These are phyloP conservation scores for Amblyopsis hoosieri DNA, from an alignment of 2,797 vertebrate genomes.

Conservation along the genomic window DNA sequence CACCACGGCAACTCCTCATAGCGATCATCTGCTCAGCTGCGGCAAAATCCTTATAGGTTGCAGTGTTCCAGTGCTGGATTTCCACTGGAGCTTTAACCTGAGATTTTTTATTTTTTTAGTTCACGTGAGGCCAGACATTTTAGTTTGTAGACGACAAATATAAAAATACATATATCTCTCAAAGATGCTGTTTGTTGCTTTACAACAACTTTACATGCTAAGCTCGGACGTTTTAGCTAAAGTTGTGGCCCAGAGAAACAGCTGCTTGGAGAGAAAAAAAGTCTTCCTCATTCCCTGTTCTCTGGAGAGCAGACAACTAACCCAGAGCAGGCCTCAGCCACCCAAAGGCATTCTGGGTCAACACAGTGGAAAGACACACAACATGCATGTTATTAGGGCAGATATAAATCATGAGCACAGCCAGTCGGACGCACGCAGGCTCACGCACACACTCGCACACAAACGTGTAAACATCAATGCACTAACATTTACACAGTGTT, in stretches of 20 bases:
- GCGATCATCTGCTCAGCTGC: constrained; percentile 56
- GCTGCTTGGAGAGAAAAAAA: constrained; percentile 37
- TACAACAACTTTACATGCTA: constrained; percentile 55
- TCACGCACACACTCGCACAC: constrained; percentile 12
- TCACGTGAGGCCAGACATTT: background rate
- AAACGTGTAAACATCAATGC: constrained; percentile 36
- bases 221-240: constrained; percentile 42
- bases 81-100: constrained; percentile 47
- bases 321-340: constrained; percentile 8
- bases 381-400: constrained; percentile 5
- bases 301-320: constrained; percentile 7
- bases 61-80: constrained; percentile 44
- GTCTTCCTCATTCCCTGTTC: constrained; percentile 10
- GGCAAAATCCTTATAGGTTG: too few species aligned
- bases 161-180: constrained; percentile 42
- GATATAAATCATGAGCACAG: constrained; percentile 12
- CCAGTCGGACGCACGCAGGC: constrained; percentile 5
- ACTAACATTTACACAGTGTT: constrained; percentile 56
- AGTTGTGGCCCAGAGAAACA: constrained; percentile 32
- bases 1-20: constrained; percentile 71
- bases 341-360: constrained; percentile 11
- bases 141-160: too few species aligned
- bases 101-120: constrained; percentile 37
- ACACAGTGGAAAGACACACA: constrained; percentile 11
- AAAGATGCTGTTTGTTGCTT: too few species aligned